These are phyloP conservation scores for Sebastolobus alascanus DNA, from an alignment of 2,797 vertebrate genomes.

Conservation along the genomic window DNA sequence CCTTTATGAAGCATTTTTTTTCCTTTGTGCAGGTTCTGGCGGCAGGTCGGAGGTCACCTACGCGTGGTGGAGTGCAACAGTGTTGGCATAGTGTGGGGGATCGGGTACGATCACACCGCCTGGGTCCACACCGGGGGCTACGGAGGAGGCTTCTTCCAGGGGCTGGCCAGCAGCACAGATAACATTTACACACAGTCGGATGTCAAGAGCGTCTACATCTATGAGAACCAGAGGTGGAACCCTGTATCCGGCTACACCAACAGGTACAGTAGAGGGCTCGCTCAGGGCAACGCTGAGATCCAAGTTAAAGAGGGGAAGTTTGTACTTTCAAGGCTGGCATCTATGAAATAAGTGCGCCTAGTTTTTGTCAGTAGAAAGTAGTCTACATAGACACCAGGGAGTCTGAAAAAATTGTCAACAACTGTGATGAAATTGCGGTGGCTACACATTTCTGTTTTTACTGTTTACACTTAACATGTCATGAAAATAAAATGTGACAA, in stretches of 20 bases:
- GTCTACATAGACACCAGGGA: neutral
- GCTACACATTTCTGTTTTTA: too few species aligned
- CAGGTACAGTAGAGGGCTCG: constrained; percentile 83
- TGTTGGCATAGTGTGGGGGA: constrained; percentile 93
- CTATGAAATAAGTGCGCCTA: neutral
- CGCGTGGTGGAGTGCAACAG: constrained; percentile 90
- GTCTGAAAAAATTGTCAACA: neutral
- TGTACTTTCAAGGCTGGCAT: neutral
- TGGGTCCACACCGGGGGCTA: constrained; percentile 95
- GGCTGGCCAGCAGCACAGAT: constrained; percentile 91
- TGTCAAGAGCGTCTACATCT: constrained; percentile 93
- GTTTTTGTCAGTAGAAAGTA: neutral
- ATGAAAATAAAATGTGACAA: too few species aligned
- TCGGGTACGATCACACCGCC: constrained; percentile 93
- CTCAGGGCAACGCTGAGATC: neutral
- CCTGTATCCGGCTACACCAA: constrained; percentile 95
- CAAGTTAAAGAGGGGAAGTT: neutral
- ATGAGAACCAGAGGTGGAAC: constrained; percentile 99
- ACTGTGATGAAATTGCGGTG: neutral
- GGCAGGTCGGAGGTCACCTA: constrained; percentile 95
- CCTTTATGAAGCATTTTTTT: neutral
- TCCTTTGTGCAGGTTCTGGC: constrained; percentile 92
- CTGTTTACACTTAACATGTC: too few species aligned
- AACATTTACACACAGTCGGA: constrained; percentile 93
- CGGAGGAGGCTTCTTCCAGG: constrained; percentile 93